Percentiles rank a stretch among this genome's conserved stretches.
Evolutionary conservation across 2,797 vertebrate species (phyloP).

Genomic region (Pipistrellus kuhlii): DNA sequence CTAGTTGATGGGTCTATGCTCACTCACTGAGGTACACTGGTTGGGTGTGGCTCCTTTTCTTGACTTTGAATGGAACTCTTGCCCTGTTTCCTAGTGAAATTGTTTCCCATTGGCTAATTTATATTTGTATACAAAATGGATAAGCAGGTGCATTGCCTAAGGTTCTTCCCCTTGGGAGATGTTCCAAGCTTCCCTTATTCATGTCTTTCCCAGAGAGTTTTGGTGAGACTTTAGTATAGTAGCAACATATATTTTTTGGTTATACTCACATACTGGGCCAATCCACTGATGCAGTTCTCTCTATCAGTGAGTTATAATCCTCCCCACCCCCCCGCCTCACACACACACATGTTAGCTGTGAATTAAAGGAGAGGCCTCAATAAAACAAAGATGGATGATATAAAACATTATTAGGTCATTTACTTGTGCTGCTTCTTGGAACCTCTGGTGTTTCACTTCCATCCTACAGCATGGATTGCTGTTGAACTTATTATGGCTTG

Average conservation of each 20-base stretch:
- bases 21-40: no score
- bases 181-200: not conserved
- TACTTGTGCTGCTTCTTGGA: not conserved
- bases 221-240: not conserved
- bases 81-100: not conserved
- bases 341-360: not conserved
- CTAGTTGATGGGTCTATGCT: no score
- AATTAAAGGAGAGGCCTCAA: not conserved
- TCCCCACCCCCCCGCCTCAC: not conserved
- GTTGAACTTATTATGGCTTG: not conserved
- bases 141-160: not conserved
- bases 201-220: not conserved
- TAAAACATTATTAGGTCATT: not conserved
- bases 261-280: not conserved
- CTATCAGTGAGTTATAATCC: not conserved
- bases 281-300: not conserved
- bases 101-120: not conserved
- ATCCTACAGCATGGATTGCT: not conserved
- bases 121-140: not conserved
- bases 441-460: not conserved
- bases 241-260: not conserved
- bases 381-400: not conserved
- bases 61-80: not conserved
- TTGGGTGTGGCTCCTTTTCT: not conserved
- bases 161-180: not conserved